Evolutionary conservation across 2,113 vertebrate species (phyloP).

Genomic region (Phalacrocorax pelagicus): DNA sequence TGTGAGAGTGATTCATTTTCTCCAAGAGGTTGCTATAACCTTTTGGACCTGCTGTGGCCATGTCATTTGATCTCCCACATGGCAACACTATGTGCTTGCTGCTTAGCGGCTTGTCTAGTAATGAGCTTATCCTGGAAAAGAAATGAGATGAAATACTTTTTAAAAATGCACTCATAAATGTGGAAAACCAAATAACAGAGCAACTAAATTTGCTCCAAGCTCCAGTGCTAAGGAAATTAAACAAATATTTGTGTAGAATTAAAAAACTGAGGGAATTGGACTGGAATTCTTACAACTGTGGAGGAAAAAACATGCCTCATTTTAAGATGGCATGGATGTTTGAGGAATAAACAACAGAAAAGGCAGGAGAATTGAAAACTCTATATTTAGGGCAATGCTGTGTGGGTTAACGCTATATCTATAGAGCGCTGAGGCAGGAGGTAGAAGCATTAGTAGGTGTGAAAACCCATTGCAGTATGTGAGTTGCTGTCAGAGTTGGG

Average conservation of each 20-base stretch:
- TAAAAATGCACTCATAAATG: not conserved
- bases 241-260: conserved; percentile 21
- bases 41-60: not conserved
- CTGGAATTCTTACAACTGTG: not conserved
- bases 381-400: not conserved
- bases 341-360: not conserved
- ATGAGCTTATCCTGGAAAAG: conserved; percentile 39
- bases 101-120: not conserved
- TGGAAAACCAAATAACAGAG: not conserved
- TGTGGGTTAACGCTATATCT: not conserved
- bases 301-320: not conserved
- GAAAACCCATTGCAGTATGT: not conserved
- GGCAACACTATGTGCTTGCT: not conserved
- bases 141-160: not conserved
- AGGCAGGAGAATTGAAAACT: not conserved
- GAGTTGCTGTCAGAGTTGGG: conserved; percentile 2
- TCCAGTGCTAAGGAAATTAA: not conserved
- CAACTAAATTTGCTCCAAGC: not conserved
- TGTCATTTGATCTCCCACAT: conserved; percentile 22
- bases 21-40: not conserved
- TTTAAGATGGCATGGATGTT: not conserved
- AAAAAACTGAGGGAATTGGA: not conserved
- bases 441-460: conserved; percentile 28
- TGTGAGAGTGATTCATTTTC: conserved; percentile 29
- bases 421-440: not conserved